Evolutionary conservation across 2,797 vertebrate species (phyloP).

Genomic region (Hypotaenidia philippensis): DNA sequence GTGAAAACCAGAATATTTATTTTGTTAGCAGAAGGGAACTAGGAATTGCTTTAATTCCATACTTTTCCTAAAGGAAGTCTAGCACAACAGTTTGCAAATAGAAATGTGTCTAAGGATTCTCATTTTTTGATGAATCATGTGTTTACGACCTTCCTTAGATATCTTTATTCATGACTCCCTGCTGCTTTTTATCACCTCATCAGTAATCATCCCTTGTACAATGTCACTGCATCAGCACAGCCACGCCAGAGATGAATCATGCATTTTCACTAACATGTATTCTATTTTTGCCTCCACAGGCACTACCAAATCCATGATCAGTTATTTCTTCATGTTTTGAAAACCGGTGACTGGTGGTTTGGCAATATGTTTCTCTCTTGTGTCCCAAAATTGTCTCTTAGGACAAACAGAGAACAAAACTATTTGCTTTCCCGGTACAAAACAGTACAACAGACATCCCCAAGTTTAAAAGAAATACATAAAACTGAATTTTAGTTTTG

Average conservation of each 20-base stretch:
- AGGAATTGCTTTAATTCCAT: background rate
- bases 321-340: background rate
- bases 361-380: background rate
- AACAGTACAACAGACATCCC: background rate
- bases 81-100: background rate
- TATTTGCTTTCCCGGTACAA: background rate
- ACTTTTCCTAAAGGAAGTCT: background rate
- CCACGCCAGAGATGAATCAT: background rate
- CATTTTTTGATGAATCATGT: slow-evolving; percentile 28
- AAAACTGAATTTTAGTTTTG: background rate
- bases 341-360: background rate
- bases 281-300: background rate
- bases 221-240: background rate
- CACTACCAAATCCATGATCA: background rate
- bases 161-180: slow-evolving; percentile 16
- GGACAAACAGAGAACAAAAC: background rate
- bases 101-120: slow-evolving; percentile 10
- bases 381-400: background rate
- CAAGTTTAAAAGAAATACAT: background rate
- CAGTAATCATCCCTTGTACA: slow-evolving; percentile 7
- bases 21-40: background rate
- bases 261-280: slow-evolving; percentile 8
- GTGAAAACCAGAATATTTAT: background rate
- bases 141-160: slow-evolving; percentile 16
- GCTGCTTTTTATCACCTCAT: slow-evolving; percentile 33